These are phyloP conservation scores for Plagodis dolabraria DNA, from an alignment of 2,888 invertebrate species.

Conservation along the genomic window DNA sequence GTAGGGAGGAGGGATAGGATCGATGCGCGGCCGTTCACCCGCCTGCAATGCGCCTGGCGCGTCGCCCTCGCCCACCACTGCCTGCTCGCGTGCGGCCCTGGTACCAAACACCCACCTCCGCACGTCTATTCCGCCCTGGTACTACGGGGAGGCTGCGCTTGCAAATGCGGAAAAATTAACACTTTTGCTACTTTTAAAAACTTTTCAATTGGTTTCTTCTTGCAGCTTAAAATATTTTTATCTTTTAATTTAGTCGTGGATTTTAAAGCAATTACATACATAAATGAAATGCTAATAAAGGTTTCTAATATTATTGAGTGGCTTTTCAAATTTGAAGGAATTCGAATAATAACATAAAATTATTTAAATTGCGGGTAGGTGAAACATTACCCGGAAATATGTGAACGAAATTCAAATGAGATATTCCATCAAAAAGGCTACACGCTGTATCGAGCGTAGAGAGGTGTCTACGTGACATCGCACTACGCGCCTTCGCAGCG, in stretches of 20 bases:
- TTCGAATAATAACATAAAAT: background rate
- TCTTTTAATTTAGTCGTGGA: background rate
- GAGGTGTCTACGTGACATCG: constrained; percentile 58
- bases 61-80: constrained; percentile 42
- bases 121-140: constrained; percentile 22
- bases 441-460: constrained; percentile 43
- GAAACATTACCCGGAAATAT: background rate
- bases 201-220: constrained; percentile 5
- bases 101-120: constrained; percentile 55
- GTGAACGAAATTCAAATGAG: constrained; percentile 20
- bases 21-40: constrained; percentile 84
- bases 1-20: constrained; percentile 54
- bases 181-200: constrained; percentile 4
- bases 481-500: constrained; percentile 55
- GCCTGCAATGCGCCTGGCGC: constrained; percentile 81
- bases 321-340: background rate
- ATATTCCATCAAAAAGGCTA: constrained; percentile 28
- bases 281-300: background rate
- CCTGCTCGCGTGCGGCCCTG: constrained; percentile 61
- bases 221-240: background rate
- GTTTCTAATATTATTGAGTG: background rate
- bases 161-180: constrained; percentile 5
- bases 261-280: constrained; percentile 7
- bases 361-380: background rate
- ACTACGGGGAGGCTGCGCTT: constrained; percentile 21